A percentile compares a stretch with the other conserved stretches of the same genome.
Conservation (phyloP, 2,888 invertebrate genomes). For the Atethmia centrago region DNA sequence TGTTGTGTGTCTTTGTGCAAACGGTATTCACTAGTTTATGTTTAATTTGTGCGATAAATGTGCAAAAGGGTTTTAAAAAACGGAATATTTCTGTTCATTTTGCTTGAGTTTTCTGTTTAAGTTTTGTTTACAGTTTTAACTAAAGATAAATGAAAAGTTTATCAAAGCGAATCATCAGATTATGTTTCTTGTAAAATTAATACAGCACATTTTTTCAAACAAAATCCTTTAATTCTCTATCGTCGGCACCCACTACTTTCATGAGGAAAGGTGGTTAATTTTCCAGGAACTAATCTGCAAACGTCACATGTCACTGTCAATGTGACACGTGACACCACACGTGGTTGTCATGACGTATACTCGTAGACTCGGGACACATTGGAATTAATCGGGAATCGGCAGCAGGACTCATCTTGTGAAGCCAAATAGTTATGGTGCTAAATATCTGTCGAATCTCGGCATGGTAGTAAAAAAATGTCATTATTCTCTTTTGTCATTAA, state of each 20-base stretch:
- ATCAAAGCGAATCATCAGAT: neutral
- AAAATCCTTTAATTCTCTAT: neutral
- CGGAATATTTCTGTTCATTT: neutral
- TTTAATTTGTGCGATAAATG: conserved; percentile 27
- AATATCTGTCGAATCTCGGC: neutral
- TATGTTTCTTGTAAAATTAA: neutral
- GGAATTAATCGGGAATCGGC: neutral
- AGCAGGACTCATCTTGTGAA: neutral
- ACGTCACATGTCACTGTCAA: neutral
- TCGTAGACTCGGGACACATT: too few relatives aligned
- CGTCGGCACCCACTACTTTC: neutral
- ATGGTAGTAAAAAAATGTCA: too few relatives aligned
- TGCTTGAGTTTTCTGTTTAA: neutral
- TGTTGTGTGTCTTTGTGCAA: conserved; percentile 18
- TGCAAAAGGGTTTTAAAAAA: neutral
- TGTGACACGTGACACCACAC: neutral
- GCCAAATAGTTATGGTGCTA: neutral
- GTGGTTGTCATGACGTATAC: too few relatives aligned
- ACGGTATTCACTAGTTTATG: conserved; percentile 22
- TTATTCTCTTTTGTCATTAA: neutral
- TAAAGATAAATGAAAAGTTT: neutral
- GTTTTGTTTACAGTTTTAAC: neutral
- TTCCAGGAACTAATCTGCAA: neutral
- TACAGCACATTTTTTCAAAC: neutral
- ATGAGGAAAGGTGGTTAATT: neutral